Conservation (phyloP, 1,140 invertebrate species). For the Chymomyza costata region DNA sequence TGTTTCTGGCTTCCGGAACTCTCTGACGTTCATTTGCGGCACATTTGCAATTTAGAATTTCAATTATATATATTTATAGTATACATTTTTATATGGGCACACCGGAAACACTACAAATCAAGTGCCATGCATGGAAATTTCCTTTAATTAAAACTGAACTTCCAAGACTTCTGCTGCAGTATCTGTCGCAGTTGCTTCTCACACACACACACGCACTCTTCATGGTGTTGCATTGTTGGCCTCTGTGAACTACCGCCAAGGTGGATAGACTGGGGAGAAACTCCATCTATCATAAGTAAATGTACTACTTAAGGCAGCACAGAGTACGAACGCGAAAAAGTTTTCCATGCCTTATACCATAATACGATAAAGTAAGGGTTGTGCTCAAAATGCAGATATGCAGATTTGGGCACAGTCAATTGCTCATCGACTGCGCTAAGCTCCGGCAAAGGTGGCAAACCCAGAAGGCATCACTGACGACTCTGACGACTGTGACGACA, state of each 20-base stretch:
- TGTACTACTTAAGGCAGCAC: no score
- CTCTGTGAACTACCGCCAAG: constrained; percentile 15
- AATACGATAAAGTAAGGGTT: no score
- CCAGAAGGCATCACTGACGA: constrained; percentile 35
- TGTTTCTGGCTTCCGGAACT: constrained; percentile 10
- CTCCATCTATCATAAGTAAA: no score
- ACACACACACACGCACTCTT: constrained; percentile 2
- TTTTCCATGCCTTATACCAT: no score
- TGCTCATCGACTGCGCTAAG: constrained; percentile 65
- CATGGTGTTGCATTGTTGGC: constrained; percentile 25
- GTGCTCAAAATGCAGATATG: no score
- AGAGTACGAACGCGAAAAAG: no score
- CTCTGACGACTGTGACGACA: constrained; percentile 9
- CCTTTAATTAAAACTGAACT: constrained; percentile 71
- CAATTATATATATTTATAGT: constrained; percentile 71
- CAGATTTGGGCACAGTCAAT: no score
- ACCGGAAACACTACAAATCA: constrained; percentile 65
- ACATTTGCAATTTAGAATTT: constrained; percentile 71
- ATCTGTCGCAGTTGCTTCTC: constrained; percentile 16
- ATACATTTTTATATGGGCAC: constrained; percentile 37
- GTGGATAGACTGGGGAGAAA: no score
- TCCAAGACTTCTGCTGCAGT: constrained; percentile 51
- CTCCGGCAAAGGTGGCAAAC: constrained; percentile 45
- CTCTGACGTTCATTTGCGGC: constrained; percentile 46
- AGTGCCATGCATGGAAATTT: constrained; percentile 68